Base-by-base conservation (phyloP, 2,113 vertebrate genomes). In the Taurulus bubalis region DNA sequence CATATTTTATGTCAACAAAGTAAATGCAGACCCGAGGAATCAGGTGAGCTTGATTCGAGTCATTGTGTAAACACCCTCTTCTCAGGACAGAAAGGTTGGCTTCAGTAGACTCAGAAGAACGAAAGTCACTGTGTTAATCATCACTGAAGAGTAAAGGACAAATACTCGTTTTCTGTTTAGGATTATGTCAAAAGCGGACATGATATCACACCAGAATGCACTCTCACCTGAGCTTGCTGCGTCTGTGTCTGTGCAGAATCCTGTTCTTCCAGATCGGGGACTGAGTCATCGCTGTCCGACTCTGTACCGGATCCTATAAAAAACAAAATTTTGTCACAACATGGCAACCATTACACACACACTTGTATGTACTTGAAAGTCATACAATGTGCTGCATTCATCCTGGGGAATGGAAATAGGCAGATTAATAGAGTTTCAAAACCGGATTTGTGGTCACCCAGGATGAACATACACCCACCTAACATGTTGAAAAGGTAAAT, bases 281-380 rank as follows among this genome's bases (percentile, higher is more conserved):
- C 98, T 8, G 98, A 99, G 87, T 99, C 98, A 89, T 99, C 98
- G 3, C 98, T 99, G 95, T 99, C 98, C 0, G 98, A 99, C 89
- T 99, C 98, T 84, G 98, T 99, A 86, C 98, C 98, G 20, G 98
- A 99, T 78, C 98, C 98, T 99, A 83, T 6, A 84, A 56, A 91
- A 76, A 71, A 2, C 0, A 40, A 22, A 71, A 40, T 51, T 83
- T 16, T 59, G 26, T 67, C 51, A 86, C 34, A 75, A 42, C 22
- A 47, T 47, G 55, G 9, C 8, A 58, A 4, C 10, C 6, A 38
- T 56, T 34, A 32, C 2, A 66, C 3, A 28, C 4, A 15, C 6
- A 34, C n/a, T n/a, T 79, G 42, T 32, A 47, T 22, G 34, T 34
- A 30, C 22, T 47, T 63, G 14, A 66, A 69, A 47, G 24, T 38